phyloP scores from a whole-genome alignment of 2,113 vertebrate species.

The Ctenodactylus gundi region DNA sequence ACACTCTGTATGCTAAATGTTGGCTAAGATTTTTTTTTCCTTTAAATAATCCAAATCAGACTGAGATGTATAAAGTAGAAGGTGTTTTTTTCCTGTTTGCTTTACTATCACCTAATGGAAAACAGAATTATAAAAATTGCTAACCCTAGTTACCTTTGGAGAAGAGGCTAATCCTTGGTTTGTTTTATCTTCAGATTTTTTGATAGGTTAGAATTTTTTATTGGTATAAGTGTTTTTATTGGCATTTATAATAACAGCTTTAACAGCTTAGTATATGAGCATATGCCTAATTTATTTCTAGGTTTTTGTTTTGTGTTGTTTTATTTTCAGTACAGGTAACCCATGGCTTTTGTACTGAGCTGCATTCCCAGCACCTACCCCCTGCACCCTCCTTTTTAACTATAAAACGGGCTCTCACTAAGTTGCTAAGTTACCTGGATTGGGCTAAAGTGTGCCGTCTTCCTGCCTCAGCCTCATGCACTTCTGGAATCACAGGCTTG shows the following conservation, averaged over 20 bases:
- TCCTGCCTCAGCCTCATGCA: not conserved
- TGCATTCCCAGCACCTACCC: not conserved
- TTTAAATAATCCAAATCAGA: not conserved
- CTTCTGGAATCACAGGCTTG: not conserved
- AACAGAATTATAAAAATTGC: conserved; percentile 30
- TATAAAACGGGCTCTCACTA: not conserved
- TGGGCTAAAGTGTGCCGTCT: not conserved
- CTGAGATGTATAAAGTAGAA: not conserved
- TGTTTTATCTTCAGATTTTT: not conserved
- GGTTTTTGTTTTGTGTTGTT: not conserved
- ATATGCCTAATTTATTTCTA: not conserved
- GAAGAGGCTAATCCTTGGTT: not conserved
- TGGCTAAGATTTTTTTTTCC: not conserved
- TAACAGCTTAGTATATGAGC: not conserved
- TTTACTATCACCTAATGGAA: not conserved
- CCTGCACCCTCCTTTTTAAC: not conserved
- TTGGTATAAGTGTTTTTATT: no score
- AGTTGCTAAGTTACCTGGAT: not conserved
- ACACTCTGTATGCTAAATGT: not conserved
- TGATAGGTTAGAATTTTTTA: not conserved
- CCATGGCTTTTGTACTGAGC: not conserved
- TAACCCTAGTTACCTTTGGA: not conserved
- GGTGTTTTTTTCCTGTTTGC: not conserved
- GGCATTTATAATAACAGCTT: no score
- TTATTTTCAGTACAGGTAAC: no score